Percentiles rank a stretch among this genome's conserved stretches.
These are phyloP conservation scores for Peromyscus maniculatus DNA, from an alignment of 2,113 vertebrate species.

Conservation along the genomic window DNA sequence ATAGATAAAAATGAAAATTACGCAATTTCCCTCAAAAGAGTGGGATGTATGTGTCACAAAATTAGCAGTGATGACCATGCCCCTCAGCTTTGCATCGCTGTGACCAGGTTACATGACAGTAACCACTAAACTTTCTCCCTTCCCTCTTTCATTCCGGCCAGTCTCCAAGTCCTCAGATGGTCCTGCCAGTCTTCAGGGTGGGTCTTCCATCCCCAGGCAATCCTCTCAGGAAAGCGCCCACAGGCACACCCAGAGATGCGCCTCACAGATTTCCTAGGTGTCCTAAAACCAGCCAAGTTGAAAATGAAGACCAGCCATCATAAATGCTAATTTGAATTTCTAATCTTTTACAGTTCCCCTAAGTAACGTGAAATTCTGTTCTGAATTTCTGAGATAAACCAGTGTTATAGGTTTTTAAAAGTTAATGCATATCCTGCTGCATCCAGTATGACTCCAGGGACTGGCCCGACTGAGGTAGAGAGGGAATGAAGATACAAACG, in stretches of 20 bases:
- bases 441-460: not conserved
- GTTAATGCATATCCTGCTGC: not conserved
- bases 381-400: conserved; percentile 15
- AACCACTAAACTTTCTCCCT: not conserved
- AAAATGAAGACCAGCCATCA: not conserved
- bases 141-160: not conserved
- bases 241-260: not conserved
- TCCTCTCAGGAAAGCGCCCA: not conserved
- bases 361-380: not conserved
- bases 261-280: not conserved
- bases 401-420: not conserved
- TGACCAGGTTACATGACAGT: not conserved
- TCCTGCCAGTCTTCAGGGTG: not conserved
- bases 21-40: not conserved
- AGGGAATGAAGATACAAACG: not conserved
- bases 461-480: not conserved
- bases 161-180: too few species aligned
- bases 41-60: not conserved
- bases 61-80: not conserved
- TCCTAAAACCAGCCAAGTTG: not conserved
- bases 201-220: not conserved
- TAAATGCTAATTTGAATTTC: conserved; percentile 20
- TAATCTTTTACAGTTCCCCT: not conserved
- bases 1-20: conserved; percentile 47
- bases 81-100: not conserved